Percentiles rank a stretch among this genome's conserved stretches.
These are phyloP conservation scores for Eleutherodactylus coqui DNA, from an alignment of 2,797 vertebrate species.

Conservation along the genomic window DNA sequence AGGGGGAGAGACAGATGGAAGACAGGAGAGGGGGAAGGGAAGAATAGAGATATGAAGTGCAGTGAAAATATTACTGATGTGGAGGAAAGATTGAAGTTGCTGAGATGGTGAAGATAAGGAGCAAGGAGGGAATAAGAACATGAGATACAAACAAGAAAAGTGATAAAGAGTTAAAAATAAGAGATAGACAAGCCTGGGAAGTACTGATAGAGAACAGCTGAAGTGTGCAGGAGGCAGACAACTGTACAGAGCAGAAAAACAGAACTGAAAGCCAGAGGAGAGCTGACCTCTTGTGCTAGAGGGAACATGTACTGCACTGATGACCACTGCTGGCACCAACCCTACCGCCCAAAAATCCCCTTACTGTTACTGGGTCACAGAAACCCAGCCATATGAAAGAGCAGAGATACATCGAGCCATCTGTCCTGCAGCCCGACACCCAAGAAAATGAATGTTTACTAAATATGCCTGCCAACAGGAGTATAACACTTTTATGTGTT, in stretches of 20 bases:
- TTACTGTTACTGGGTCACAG: conserved; percentile 19
- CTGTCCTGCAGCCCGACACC: not conserved
- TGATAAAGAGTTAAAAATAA: conserved; percentile 57
- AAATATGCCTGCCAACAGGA: not conserved
- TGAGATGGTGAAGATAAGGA: conserved; percentile 33
- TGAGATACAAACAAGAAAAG: conserved; percentile 18
- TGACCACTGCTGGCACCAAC: not conserved
- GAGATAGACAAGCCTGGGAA: conserved; percentile 48
- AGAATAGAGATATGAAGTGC: conserved; percentile 46
- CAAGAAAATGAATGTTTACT: not conserved
- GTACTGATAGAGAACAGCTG: conserved; percentile 48
- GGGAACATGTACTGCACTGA: not conserved
- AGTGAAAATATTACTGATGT: conserved; percentile 1
- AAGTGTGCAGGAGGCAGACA: conserved; percentile 37
- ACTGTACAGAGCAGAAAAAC: conserved; percentile 8
- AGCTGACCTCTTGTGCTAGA: conserved; percentile 8
- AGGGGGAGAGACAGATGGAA: conserved; percentile 45
- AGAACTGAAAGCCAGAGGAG: not conserved
- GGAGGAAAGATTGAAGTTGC: conserved; percentile 16
- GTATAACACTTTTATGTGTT: not conserved
- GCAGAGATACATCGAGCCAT: not conserved
- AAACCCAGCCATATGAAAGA: not conserved
- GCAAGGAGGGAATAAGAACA: conserved; percentile 31
- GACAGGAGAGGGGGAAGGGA: conserved; percentile 53
- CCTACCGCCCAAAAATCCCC: not conserved